Evolutionary conservation across 2,797 vertebrate genomes (phyloP).

Genomic region (Odontamblyopus rebecca): DNA sequence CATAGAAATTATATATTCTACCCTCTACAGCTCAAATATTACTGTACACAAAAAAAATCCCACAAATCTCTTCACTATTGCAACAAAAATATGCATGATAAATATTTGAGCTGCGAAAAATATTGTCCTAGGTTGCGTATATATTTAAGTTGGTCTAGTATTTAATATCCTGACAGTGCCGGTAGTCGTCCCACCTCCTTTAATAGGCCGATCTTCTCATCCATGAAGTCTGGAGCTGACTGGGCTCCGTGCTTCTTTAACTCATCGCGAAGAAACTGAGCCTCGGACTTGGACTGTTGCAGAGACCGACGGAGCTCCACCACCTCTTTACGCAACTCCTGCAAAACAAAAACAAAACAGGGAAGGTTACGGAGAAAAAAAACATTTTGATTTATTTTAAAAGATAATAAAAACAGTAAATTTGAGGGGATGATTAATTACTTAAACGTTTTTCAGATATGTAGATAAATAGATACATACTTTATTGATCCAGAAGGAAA

Average conservation of each 20-base stretch:
- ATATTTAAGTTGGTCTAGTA: no score
- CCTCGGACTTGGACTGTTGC: constrained; percentile 69
- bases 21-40: no score
- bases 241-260: constrained; percentile 45
- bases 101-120: no score
- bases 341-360: background rate
- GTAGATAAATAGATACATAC: no score
- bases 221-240: constrained; percentile 52
- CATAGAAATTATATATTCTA: no score
- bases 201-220: constrained; percentile 74
- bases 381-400: background rate
- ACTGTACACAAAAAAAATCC: no score
- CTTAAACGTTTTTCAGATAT: no score
- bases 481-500: no score
- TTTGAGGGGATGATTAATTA: background rate
- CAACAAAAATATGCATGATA: no score
- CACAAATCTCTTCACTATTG: no score
- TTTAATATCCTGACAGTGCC: no score
- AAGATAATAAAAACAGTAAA: background rate
- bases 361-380: background rate
- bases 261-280: constrained; percentile 67
- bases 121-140: no score
- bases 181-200: constrained; percentile 61
- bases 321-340: constrained; percentile 73
- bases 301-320: constrained; percentile 60